phyloP scores from a whole-genome alignment of 2,888 invertebrate species.

The Operophtera brumata region DNA sequence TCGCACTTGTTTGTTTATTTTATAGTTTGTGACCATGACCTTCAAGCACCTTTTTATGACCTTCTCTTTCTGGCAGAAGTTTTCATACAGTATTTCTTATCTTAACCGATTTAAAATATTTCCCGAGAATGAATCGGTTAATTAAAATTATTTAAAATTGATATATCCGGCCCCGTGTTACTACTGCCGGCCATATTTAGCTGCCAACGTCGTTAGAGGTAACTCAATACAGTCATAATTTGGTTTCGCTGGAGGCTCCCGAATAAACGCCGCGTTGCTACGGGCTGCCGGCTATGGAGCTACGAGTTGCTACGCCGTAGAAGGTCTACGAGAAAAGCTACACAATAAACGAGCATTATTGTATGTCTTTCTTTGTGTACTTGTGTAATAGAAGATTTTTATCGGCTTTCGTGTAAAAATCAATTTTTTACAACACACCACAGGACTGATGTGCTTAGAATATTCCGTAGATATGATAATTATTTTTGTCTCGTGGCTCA shows the following conservation, averaged over 20 bases:
- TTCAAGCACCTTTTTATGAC: no score
- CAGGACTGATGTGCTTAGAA: no score
- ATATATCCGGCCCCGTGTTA: background rate
- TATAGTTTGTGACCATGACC: no score
- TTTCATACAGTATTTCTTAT: no score
- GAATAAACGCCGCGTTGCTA: constrained; percentile 12
- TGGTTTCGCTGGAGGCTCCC: background rate
- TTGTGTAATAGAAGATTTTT: background rate
- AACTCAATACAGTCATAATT: constrained; percentile 13
- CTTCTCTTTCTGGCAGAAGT: no score
- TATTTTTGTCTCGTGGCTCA: no score
- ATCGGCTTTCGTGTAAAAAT: no score
- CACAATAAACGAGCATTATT: background rate
- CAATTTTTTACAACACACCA: no score
- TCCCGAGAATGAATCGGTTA: background rate
- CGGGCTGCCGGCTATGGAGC: constrained; percentile 15
- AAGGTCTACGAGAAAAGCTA: constrained; percentile 14
- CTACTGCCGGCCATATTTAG: constrained; percentile 4
- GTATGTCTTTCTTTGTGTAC: background rate
- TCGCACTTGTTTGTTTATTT: no score
- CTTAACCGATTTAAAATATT: no score
- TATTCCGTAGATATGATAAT: no score
- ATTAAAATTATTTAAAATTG: background rate
- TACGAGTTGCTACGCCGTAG: constrained; percentile 18
- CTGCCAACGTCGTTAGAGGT: constrained; percentile 2